Percentiles rank a stretch among this genome's conserved stretches.
These are phyloP conservation scores for Eubucco bourcierii DNA, from an alignment of 2,113 vertebrate species.

Conservation along the genomic window DNA sequence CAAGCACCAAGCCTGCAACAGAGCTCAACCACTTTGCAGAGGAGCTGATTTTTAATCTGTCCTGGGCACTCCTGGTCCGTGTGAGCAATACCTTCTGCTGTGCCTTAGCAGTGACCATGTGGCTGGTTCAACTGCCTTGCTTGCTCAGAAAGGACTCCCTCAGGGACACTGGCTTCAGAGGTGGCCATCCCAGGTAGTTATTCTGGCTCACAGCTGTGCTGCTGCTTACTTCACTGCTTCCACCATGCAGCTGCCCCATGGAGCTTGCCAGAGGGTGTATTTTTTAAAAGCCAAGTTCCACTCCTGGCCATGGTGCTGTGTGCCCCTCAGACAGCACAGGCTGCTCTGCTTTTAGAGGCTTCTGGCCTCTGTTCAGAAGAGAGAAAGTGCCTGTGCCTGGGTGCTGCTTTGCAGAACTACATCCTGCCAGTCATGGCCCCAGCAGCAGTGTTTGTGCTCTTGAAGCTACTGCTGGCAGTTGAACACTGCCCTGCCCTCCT, in stretches of 20 bases:
- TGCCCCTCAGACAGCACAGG: accelerated
- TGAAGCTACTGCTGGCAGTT: neutral
- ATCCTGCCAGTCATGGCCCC: neutral
- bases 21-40: accelerated
- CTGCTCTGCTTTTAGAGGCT: neutral
- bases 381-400: no score
- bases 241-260: no score
- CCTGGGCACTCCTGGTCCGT: neutral
- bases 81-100: accelerated
- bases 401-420: neutral
- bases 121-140: neutral
- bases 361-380: neutral
- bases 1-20: accelerated
- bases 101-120: accelerated
- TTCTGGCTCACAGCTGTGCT: accelerated
- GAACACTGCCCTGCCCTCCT: neutral
- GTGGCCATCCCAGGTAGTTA: accelerated
- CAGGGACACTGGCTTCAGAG: neutral
- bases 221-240: accelerated
- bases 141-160: accelerated
- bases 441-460: accelerated
- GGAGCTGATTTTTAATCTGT: neutral
- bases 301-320: accelerated
- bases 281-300: neutral
- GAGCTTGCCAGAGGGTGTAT: accelerated